Percentiles rank a stretch among this genome's conserved stretches.
Evolutionary conservation across 1,140 invertebrate genomes (phyloP).

Genomic region (Zeugodacus cucurbitae): DNA sequence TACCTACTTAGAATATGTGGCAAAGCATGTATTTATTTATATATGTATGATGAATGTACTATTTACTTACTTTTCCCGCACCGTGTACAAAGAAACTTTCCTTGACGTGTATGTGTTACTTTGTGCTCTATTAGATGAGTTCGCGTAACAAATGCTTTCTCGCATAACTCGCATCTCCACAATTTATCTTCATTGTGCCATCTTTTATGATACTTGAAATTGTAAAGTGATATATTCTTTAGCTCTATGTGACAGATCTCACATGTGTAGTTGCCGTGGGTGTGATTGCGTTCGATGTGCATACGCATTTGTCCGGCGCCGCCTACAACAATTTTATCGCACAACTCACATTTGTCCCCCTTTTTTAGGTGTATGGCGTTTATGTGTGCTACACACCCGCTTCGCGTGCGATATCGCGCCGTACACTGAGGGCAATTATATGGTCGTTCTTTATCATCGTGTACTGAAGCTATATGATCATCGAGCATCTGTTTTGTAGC

Average conservation of each 20-base stretch:
- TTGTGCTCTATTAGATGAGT: neutral
- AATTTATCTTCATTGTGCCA: slow-evolving; percentile 27
- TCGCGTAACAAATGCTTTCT: slow-evolving; percentile 16
- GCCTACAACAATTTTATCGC: neutral
- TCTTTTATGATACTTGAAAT: slow-evolving; percentile 18
- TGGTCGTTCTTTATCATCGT: slow-evolving; percentile 14
- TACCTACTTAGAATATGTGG: neutral
- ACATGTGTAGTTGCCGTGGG: slow-evolving; percentile 17
- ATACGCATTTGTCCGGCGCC: slow-evolving; percentile 14
- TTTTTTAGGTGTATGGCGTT: slow-evolving; percentile 17
- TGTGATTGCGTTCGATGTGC: slow-evolving; percentile 22
- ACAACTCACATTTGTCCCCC: neutral
- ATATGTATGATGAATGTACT: neutral
- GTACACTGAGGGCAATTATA: slow-evolving; percentile 1
- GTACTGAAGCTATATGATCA: neutral
- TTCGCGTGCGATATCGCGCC: neutral
- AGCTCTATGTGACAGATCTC: neutral
- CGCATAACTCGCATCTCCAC: neutral
- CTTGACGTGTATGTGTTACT: slow-evolving; percentile 5
- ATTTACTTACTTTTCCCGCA: slow-evolving; percentile 6
- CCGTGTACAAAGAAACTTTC: neutral
- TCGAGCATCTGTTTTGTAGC: neutral
- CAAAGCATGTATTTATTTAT: neutral
- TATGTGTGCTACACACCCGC: slow-evolving; percentile 19
- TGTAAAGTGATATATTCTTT: neutral